These are phyloP conservation scores for Petrocephalus sullivani DNA, from an alignment of 2,797 vertebrate species.

Conservation along the genomic window DNA sequence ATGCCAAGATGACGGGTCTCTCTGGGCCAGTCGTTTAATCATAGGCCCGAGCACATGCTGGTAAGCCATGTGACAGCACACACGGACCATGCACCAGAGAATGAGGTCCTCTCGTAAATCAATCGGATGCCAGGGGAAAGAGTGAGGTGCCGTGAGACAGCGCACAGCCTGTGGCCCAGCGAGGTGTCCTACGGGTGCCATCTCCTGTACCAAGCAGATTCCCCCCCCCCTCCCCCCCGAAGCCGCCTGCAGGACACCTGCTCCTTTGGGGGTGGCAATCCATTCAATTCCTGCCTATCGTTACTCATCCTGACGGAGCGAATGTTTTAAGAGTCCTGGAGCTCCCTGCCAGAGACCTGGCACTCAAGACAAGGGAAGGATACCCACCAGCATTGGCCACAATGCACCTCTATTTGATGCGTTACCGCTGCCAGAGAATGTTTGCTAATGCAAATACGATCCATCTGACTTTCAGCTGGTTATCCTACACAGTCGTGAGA, in stretches of 20 bases:
- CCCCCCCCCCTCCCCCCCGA: not conserved
- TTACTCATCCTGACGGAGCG: not conserved
- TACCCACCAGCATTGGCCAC: not conserved
- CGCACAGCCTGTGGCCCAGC: not conserved
- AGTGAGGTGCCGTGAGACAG: not conserved
- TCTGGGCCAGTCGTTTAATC: not conserved
- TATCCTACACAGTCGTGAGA: not conserved
- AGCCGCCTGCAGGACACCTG: not conserved
- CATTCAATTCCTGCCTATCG: not conserved
- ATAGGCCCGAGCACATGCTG: not conserved
- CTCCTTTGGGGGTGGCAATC: not conserved
- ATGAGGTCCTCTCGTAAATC: not conserved
- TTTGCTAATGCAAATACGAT: not conserved
- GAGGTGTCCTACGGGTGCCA: not conserved
- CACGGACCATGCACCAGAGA: not conserved
- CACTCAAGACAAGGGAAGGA: not conserved
- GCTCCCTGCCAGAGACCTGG: not conserved
- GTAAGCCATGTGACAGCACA: not conserved
- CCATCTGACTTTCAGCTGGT: not conserved
- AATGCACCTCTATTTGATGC: not conserved
- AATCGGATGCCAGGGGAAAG: not conserved
- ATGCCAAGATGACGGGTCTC: not conserved
- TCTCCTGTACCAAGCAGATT: not conserved
- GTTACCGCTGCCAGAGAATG: not conserved
- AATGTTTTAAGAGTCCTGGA: not conserved